Evolutionary conservation across 2,797 vertebrate species (phyloP), one percentile per base, ranked within the genome.

Genomic region (Allobates femoralis): DNA sequence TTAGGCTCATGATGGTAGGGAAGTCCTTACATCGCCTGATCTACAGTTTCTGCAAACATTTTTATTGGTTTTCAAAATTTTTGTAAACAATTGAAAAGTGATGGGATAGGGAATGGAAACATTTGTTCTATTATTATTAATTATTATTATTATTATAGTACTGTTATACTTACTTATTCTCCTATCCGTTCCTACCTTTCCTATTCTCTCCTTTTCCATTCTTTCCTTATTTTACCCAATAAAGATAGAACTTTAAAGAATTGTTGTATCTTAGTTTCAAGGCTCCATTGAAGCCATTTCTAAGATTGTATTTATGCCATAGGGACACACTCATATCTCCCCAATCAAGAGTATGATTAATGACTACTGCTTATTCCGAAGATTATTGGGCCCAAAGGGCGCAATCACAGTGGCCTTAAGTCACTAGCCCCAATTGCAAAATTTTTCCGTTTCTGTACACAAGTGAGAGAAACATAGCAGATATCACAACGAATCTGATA

Each of bases 351-450:
- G 50, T 67, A 37, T 79, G 80, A 82, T 82, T 69, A 82, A 82
- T 82, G 46, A 56, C 80, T 82, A 1, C 7, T 37, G 64, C 80
- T 71, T 67, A 81, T 67, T 32, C 79, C 32, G 79, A 67, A 81
- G 46, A 81, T 81, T 71, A 81, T 81, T 81, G 80, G 64, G 30
- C 79, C 79, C 64, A 71, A 71, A 71, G 79, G 79, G 21, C 14
- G 18, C 79, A 81, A 81, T 81, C 79, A 69, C 28, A 55, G 50
- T n/a, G 50, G 50, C 50, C 50, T 51, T 1, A 15, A 69, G 30
- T 64, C 21, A 56, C 10, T 37, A 55, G 80, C 64, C n/a, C 62
- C 41, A 37, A 26, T 55, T 56, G 16, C 41, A 53, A 81, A 51
- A 62, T n/a, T 21, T 50, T 21, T n/a, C 37, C 67, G 79, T 21